phyloP scores from a whole-genome alignment of 2,888 invertebrate genomes.

The Xestobium rufovillosum region DNA sequence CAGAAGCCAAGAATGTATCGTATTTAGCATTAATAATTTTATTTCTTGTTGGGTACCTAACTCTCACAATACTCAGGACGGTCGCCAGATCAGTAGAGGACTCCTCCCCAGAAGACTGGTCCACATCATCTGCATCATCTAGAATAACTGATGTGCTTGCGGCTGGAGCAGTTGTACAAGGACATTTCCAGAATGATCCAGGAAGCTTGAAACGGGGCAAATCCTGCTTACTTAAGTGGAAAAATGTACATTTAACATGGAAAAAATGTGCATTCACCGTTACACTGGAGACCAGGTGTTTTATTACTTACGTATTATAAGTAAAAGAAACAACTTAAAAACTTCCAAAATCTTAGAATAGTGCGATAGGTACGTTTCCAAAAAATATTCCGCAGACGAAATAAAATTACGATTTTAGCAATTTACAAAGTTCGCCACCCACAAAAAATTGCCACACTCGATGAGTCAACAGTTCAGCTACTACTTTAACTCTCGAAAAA shows the following conservation, averaged over 20 bases:
- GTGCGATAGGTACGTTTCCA: too few species aligned
- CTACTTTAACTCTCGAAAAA: too few species aligned
- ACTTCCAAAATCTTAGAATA: too few species aligned
- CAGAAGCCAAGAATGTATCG: conserved; percentile 5
- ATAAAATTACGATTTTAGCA: too few species aligned
- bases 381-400: too few species aligned
- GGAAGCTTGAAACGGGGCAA: neutral
- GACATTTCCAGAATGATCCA: neutral
- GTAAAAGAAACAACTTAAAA: too few species aligned
- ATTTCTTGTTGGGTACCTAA: neutral
- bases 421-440: too few species aligned
- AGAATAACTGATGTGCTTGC: neutral
- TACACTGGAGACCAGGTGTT: conserved; percentile 3
- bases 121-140: neutral
- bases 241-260: neutral
- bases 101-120: too few species aligned
- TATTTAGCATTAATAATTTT: neutral
- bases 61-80: neutral
- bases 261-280: neutral
- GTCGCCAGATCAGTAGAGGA: neutral
- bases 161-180: neutral
- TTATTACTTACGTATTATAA: neutral
- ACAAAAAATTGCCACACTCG: too few species aligned
- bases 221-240: conserved; percentile 1
- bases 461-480: too few species aligned